These are phyloP conservation scores for Rattus rattus DNA, from an alignment of 2,113 vertebrate species.

Conservation along the genomic window DNA sequence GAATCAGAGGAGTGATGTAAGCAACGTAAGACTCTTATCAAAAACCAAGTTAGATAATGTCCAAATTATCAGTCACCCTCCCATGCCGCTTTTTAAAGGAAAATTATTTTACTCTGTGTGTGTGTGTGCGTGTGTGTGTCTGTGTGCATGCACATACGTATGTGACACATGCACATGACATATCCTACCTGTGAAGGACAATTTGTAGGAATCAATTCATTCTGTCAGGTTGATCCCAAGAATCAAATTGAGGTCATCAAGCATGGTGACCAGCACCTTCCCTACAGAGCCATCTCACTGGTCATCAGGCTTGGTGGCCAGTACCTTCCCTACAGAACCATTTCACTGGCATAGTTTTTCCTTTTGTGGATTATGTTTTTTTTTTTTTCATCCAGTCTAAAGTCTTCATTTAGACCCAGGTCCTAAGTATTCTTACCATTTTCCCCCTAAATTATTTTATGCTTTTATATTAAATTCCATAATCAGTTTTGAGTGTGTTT, in stretches of 20 bases:
- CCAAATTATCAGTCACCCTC: background rate
- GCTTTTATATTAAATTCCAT: constrained; percentile 1
- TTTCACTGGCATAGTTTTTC: background rate
- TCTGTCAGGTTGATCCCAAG: background rate
- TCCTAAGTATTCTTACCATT: background rate
- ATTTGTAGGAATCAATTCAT: background rate
- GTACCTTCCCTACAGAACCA: background rate
- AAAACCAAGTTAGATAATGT: background rate
- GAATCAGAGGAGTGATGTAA: background rate
- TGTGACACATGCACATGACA: background rate
- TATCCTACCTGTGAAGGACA: background rate
- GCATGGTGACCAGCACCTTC: background rate
- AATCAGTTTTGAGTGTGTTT: background rate
- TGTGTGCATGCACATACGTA: accelerated
- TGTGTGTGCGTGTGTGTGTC: background rate
- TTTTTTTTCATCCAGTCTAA: background rate
- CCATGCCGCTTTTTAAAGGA: background rate
- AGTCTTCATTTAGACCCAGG: background rate
- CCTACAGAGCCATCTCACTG: too few relatives aligned
- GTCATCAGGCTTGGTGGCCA: background rate
- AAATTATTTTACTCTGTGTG: background rate
- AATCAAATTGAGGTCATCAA: background rate
- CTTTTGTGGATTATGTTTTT: background rate
- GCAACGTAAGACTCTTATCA: background rate
- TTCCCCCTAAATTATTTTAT: background rate